Evolutionary conservation across 1,140 invertebrate species (phyloP), one percentile per base, ranked within the genome.

Genomic region (Pseudomyrmex dendroicus): DNA sequence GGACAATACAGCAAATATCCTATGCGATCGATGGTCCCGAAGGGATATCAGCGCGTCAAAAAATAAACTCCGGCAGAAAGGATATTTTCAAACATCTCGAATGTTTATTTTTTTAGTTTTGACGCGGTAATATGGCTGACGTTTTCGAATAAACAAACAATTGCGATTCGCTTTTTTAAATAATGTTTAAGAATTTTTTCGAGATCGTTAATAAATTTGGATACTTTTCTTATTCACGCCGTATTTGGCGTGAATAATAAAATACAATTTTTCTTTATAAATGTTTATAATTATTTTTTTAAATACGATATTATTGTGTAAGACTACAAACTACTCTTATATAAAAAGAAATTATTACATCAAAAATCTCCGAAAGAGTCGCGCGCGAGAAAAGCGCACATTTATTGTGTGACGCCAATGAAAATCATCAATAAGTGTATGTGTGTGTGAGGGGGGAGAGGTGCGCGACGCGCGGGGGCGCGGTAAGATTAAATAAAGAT

Each of bases 401-500:
- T 67, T 67, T 64, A 25, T 68, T 56, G 68, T 22, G 54, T 1
- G 46, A 50, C 22, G 46, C 54, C 59, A 80, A 80, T 80, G 61
- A 80, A 72, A 80, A 80, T 80, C 76, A 80, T 72, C 22, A 35
- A 35, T 35, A 35, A 35, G 35, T 7, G 35, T 35, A 5, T 7
- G 35, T 35, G 35, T 35, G 5, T 44, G 54, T 50, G 72, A 50
- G 72, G 15, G 61, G 72, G 15, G 59, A 59, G 66, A 50, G 44
- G 76, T 9, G 54, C 66, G 20, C 54, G 13, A 35, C 9, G 25
- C 52, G 68, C 63, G 54, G 48, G 15, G 52, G 25, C 52, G 67
- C 64, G 54, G 48, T 20, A 44, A 80, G 66, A 80, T 82, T 82
- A 82, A 82, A 82, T 73, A 82, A 73, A 82, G 68, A 82, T 74